phyloP scores from a whole-genome alignment of 2,113 vertebrate genomes.

The Raja brachyura region DNA sequence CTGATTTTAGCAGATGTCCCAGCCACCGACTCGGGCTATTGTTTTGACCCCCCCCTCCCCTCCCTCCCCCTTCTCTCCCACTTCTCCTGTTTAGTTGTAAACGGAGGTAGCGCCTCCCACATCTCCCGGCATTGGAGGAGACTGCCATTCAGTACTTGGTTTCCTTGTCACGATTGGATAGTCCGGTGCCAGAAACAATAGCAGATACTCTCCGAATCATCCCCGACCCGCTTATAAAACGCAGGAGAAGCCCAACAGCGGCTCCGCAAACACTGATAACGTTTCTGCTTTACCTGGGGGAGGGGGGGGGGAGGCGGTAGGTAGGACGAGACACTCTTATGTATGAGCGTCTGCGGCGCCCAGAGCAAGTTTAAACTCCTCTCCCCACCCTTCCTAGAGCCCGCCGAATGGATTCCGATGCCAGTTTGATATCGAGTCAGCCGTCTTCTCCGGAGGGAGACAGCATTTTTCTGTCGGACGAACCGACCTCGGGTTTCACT shows the following conservation, averaged over 20 bases:
- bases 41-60: slow-evolving; percentile 41
- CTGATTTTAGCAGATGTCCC: slow-evolving; percentile 44
- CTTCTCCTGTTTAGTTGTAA: slow-evolving; percentile 51
- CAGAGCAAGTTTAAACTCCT: slow-evolving; percentile 36
- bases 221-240: slow-evolving; percentile 65
- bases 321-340: background rate
- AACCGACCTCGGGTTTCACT: slow-evolving; percentile 71
- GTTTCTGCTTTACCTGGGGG: background rate
- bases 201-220: slow-evolving; percentile 63
- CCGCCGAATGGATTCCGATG: slow-evolving; percentile 83
- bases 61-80: slow-evolving; percentile 41
- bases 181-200: slow-evolving; percentile 55
- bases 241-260: slow-evolving; percentile 51
- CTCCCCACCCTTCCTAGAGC: slow-evolving; percentile 42
- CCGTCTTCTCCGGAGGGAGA: slow-evolving; percentile 90
- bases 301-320: background rate
- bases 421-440: slow-evolving; percentile 87
- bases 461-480: slow-evolving; percentile 74
- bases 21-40: slow-evolving; percentile 39
- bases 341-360: background rate
- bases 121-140: slow-evolving; percentile 61
- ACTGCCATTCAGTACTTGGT: slow-evolving; percentile 37
- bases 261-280: slow-evolving; percentile 43
- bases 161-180: slow-evolving; percentile 29
- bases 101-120: slow-evolving; percentile 53